Base-by-base conservation (phyloP, 1,140 invertebrate genomes). In the Musca domestica region DNA sequence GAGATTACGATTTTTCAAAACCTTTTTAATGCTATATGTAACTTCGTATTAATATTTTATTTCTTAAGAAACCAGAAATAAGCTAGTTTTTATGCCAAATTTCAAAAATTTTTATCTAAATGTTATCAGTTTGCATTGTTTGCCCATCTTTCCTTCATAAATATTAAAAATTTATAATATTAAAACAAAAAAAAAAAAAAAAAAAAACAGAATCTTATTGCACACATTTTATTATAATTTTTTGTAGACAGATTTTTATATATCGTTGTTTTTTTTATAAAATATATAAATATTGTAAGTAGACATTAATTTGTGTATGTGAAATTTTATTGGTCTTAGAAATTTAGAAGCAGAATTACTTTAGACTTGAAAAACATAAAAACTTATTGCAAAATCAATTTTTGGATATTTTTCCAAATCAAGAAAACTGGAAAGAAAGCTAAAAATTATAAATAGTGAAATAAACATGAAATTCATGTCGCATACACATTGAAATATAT, bases 391-490 rank as follows among this genome's bases (percentile, higher is more conserved):
- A 30, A 58, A 58, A 58, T n/a, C 17, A 30, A 58, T 58, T 58
- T 10, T 61, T 61, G 34, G 34, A 61, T n/a, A 41, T 41, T 61
- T 61, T 61, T 4, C 34, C 30, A 61, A 61, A 61, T 7, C 0
- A 3, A 52, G 19, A 56, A 56, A 2, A 56, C 10, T 9, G 41
- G 5, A 20, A 51, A 20, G 2, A 51, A 20, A 20, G 20, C 1
- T 10, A 51, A 20, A 1, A 56, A 14, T 25, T 14, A 61, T 12
- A 4, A 19, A 61, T 10, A 41, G 20, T 20, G 9, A 61, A 12
- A 34, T 41, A 41, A 19, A 34, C 56, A 61, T 61, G 56, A 61
- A 61, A 61, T 61, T 61, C 56, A 61, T 61, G 56, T 61, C 19
- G 14, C 3, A 56, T 56, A 41, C 23, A 56, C 17, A 41, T 41